These are phyloP conservation scores for Nomada goodeniana DNA, from an alignment of 2,888 invertebrate species.

Conservation along the genomic window DNA sequence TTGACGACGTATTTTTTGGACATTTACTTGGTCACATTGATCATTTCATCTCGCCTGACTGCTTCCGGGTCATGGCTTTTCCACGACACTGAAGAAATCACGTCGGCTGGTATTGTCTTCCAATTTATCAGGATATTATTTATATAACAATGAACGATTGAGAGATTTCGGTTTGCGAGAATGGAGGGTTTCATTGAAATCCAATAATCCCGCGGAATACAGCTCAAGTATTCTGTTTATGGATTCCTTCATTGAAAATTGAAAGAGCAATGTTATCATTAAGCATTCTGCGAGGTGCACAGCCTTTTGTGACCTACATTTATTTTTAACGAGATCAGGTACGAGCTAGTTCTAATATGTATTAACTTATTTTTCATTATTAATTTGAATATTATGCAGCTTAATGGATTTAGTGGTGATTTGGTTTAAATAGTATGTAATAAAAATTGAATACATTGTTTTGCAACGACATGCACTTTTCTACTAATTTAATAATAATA, in stretches of 20 bases:
- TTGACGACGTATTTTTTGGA: conserved; percentile 43
- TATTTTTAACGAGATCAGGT: too few species aligned
- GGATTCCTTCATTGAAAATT: conserved; percentile 9
- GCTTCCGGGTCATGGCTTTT: conserved; percentile 38
- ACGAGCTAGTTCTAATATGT: too few species aligned
- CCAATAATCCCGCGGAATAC: conserved; percentile 46
- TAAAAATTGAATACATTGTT: too few species aligned
- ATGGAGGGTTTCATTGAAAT: conserved; percentile 58
- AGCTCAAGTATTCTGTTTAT: conserved; percentile 41
- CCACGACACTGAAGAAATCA: conserved; percentile 46
- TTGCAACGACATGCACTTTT: too few species aligned
- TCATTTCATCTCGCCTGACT: conserved; percentile 44
- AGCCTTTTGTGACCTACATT: too few species aligned
- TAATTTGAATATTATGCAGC: too few species aligned
- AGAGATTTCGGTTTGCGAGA: conserved; percentile 23
- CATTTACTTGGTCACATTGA: conserved; percentile 49
- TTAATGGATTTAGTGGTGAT: too few species aligned
- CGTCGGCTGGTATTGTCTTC: conserved; percentile 63
- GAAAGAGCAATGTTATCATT: not conserved
- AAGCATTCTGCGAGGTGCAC: too few species aligned
- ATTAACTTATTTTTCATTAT: too few species aligned
- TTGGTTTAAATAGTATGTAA: too few species aligned
- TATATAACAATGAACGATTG: conserved; percentile 55
- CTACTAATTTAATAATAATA: too few species aligned
- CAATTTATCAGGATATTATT: conserved; percentile 64